A percentile compares a stretch with the other conserved stretches of the same genome.
These are phyloP conservation scores for Etheostoma perlongum DNA, from an alignment of 2,797 vertebrate genomes.

Conservation along the genomic window DNA sequence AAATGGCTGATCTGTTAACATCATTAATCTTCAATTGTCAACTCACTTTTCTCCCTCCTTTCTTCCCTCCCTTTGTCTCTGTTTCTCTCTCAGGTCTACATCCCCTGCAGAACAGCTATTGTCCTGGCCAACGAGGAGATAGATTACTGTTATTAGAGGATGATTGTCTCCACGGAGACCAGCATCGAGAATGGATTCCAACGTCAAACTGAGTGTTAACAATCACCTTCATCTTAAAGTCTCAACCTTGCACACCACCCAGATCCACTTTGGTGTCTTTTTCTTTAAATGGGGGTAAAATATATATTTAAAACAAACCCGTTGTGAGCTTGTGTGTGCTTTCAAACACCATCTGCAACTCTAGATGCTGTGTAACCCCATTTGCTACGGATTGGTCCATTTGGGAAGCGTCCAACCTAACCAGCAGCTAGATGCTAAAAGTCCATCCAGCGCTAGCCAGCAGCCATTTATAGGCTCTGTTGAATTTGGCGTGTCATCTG, in stretches of 20 bases:
- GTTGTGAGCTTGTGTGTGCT: constrained; percentile 48
- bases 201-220: constrained; percentile 75
- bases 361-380: constrained; percentile 68
- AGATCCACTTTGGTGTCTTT: constrained; percentile 57
- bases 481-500: constrained; percentile 68
- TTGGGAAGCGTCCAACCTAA: constrained; percentile 72
- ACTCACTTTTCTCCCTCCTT: constrained; percentile 54
- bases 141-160: constrained; percentile 86
- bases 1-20: constrained; percentile 58
- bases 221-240: constrained; percentile 75
- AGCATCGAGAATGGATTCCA: constrained; percentile 74
- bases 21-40: constrained; percentile 63
- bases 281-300: constrained; percentile 26
- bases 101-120: constrained; percentile 97
- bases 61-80: constrained; percentile 52
- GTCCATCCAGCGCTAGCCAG: constrained; percentile 67
- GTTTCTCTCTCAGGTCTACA: constrained; percentile 90
- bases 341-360: constrained; percentile 74
- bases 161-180: constrained; percentile 71
- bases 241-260: constrained; percentile 67
- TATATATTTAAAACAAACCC: too few relatives aligned
- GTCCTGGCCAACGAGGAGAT: constrained; percentile 92
- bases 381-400: constrained; percentile 72
- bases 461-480: constrained; percentile 67
- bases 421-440: constrained; percentile 75